phyloP scores from a whole-genome alignment of 2,797 vertebrate genomes.

The Argentina silus region DNA sequence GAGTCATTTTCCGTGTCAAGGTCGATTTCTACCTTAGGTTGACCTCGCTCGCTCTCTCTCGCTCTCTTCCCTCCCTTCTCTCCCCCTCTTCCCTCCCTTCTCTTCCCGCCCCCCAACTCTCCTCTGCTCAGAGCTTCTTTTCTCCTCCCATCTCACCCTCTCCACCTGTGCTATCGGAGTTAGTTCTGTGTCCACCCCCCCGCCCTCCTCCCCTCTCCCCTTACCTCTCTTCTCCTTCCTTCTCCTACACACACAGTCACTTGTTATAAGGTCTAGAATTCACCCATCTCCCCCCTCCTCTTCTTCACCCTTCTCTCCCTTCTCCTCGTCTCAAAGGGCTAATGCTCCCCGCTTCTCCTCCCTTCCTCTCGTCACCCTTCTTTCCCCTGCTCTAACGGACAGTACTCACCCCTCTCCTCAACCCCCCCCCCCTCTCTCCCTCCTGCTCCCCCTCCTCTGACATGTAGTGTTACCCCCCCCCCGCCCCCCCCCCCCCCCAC shows the following conservation, averaged over 20 bases:
- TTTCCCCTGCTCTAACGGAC: too few relatives aligned
- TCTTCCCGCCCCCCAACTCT: not conserved
- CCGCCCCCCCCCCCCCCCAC: conserved; percentile 16
- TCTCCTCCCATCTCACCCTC: conserved; percentile 10
- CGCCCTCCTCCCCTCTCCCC: conserved; percentile 25
- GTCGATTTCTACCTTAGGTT: conserved; percentile 64
- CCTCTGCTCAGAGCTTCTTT: not conserved
- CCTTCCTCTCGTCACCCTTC: too few relatives aligned
- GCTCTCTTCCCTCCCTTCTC: conserved; percentile 11
- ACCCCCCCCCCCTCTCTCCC: conserved; percentile 35
- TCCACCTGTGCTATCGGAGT: conserved; percentile 14
- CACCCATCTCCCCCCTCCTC: not conserved
- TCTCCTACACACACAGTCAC: too few relatives aligned
- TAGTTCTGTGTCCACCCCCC: too few relatives aligned
- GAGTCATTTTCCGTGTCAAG: conserved; percentile 72
- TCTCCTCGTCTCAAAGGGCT: not conserved
- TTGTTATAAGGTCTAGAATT: too few relatives aligned
- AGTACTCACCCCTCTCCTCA: conserved; percentile 21
- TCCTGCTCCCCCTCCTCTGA: conserved; percentile 15
- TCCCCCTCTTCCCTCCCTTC: not conserved
- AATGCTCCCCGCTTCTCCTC: conserved; percentile 7
- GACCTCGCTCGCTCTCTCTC: conserved; percentile 40
- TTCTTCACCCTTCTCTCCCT: not conserved
- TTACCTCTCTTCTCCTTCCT: too few relatives aligned
- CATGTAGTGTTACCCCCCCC: not conserved